Conservation (phyloP, 2,888 invertebrate species). For the Caenorhabditis uteleia region DNA sequence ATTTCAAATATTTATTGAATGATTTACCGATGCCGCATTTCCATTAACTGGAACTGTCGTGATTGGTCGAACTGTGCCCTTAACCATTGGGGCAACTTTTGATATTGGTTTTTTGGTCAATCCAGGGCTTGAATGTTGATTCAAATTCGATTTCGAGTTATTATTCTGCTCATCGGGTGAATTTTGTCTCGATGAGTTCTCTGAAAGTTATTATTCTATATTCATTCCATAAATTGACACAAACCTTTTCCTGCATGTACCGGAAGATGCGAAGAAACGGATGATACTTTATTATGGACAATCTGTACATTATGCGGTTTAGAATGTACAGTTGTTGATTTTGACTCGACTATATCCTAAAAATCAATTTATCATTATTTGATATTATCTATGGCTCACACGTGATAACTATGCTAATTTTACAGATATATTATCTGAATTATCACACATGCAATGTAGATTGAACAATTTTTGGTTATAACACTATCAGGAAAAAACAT, state of each 20-base stretch:
- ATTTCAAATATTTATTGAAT: background rate
- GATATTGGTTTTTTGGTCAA: conserved; percentile 39
- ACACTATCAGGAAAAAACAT: too few relatives aligned
- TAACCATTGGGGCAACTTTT: conserved; percentile 38
- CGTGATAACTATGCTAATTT: conserved; percentile 10
- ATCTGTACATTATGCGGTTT: conserved; percentile 35
- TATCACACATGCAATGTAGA: too few relatives aligned
- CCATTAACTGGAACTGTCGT: conserved; percentile 3
- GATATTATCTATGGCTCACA: background rate
- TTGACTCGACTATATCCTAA: conserved; percentile 38
- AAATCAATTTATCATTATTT: conserved; percentile 1
- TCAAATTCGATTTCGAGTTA: too few relatives aligned
- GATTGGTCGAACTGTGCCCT: conserved; percentile 10
- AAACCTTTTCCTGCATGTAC: conserved; percentile 9
- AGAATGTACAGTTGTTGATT: conserved; percentile 21
- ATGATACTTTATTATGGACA: conserved; percentile 33
- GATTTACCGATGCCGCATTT: conserved; percentile 9
- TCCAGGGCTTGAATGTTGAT: too few relatives aligned
- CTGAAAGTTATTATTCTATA: background rate
- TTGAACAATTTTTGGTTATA: too few relatives aligned
- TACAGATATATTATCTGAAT: too few relatives aligned
- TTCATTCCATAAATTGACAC: background rate
- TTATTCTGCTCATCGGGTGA: conserved; percentile 33
- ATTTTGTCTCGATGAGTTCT: conserved; percentile 12
- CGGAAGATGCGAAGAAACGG: conserved; percentile 23